These are phyloP conservation scores for Salarias fasciatus DNA, from an alignment of 2,797 vertebrate species.

Conservation along the genomic window DNA sequence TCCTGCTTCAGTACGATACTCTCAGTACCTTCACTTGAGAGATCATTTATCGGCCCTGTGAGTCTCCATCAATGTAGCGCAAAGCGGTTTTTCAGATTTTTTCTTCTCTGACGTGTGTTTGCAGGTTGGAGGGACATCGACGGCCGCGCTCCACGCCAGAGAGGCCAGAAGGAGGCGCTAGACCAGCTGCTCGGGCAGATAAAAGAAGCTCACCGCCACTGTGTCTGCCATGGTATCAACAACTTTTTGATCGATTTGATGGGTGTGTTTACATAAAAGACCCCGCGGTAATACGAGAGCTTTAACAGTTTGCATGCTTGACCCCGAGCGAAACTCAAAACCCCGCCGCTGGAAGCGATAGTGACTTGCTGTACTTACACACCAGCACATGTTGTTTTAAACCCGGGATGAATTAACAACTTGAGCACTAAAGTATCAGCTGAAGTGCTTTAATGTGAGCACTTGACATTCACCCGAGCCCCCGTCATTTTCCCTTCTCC, in stretches of 20 bases:
- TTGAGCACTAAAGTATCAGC: constrained; percentile 25
- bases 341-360: constrained; percentile 1
- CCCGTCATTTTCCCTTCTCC: constrained; percentile 25
- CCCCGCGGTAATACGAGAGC: constrained; percentile 20
- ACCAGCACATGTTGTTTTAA: constrained; percentile 18
- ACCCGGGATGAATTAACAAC: constrained; percentile 19
- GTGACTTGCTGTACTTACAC: constrained; percentile 15
- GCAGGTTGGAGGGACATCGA: constrained; percentile 91
- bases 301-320: constrained; percentile 24
- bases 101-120: constrained; percentile 4
- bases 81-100: neutral
- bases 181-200: constrained; percentile 88
- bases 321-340: constrained; percentile 25
- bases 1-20: too few relatives aligned
- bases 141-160: constrained; percentile 80
- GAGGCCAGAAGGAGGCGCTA: constrained; percentile 87
- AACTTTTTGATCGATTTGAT: constrained; percentile 29
- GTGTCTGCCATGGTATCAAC: constrained; percentile 88
- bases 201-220: constrained; percentile 89
- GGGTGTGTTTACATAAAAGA: constrained; percentile 16
- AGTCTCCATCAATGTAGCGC: neutral
- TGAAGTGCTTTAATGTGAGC: constrained; percentile 11
- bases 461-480: constrained; percentile 42
- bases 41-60: neutral
- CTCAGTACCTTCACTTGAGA: neutral